A percentile compares a stretch with the other conserved stretches of the same genome.
These are phyloP conservation scores for Dynastes grantii DNA, from an alignment of 2,888 invertebrate genomes.

Conservation along the genomic window DNA sequence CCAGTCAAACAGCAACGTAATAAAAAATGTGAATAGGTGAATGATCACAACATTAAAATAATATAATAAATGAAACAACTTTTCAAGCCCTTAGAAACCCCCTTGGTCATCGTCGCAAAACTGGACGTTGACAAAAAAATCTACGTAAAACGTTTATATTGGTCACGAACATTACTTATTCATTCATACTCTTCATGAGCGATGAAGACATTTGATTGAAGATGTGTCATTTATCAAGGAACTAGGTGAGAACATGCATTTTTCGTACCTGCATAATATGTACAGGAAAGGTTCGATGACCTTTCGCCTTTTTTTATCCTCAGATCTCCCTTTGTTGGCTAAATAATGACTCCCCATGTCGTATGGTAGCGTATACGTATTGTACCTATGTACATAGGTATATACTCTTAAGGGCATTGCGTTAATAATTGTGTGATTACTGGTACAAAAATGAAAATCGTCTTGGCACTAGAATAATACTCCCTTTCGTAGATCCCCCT, in stretches of 20 bases:
- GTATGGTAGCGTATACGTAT: slow-evolving; percentile 13
- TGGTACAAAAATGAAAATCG: slow-evolving; percentile 38
- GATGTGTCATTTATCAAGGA: slow-evolving; percentile 64
- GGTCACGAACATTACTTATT: slow-evolving; percentile 62
- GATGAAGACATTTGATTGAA: slow-evolving; percentile 64
- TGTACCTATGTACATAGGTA: neutral
- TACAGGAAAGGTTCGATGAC: slow-evolving; percentile 5
- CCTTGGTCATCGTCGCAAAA: slow-evolving; percentile 49
- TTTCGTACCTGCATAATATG: slow-evolving; percentile 12
- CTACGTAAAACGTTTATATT: slow-evolving; percentile 21
- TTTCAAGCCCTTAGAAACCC: neutral
- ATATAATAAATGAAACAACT: slow-evolving; percentile 65
- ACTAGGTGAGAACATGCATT: slow-evolving; percentile 62
- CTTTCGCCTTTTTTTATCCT: neutral
- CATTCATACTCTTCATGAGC: slow-evolving; percentile 60
- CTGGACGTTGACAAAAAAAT: neutral
- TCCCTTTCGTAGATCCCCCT: neutral
- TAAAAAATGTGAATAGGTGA: slow-evolving; percentile 56
- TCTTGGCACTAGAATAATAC: slow-evolving; percentile 31
- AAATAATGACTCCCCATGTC: slow-evolving; percentile 4
- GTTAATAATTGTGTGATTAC: slow-evolving; percentile 49
- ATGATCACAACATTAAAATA: slow-evolving; percentile 66
- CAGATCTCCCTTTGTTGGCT: neutral
- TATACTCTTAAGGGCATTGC: slow-evolving; percentile 46
- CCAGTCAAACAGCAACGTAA: slow-evolving; percentile 64